Base-by-base conservation (phyloP, 2,888 invertebrate species). In the Pandemis corylana region DNA sequence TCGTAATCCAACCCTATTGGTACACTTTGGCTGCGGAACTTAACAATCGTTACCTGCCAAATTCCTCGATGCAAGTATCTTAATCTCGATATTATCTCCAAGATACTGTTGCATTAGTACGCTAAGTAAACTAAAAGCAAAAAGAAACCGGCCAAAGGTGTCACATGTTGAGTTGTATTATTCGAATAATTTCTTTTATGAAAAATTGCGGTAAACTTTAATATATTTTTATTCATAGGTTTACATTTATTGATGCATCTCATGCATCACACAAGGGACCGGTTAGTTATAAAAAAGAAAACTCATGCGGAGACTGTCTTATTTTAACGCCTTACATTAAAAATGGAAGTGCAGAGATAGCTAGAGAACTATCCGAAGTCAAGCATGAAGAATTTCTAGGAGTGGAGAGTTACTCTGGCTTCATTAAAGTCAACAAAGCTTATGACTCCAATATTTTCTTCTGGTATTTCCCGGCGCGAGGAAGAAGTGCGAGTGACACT, bases 361-460 rank as follows among this genome's bases (percentile, higher is more conserved):
- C 88, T 7, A 82, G 81, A 70, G 69, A 75, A 1, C 51, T 82
- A 5, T 80, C 87, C 7, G 73, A 78, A 80, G 86, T 88, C 0
- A 76, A 83, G 4, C 74, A 85, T 80, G 63, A 85, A 59, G 59
- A 59, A 77, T 83, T 82, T 46, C 61, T 75, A 0, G 84, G 82
- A 0, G 79, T 92, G 0, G 78, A 86, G 74, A 95, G 95, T 75
- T 87, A 93, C 80, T 82, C 95, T 15, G 93, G 90, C 0, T 93
- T 89, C 77, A 81, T 93, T 36, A 97, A 97, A 0, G 97, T 97
- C 7, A 96, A 97, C 80, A 95, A 96, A 82, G 83, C 94, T 28
- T 95, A 93, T 81, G 94, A 96, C 81, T 96, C 96, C 0, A 97
- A 97, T 84, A 86, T 96, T 82, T 97, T 97, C 90, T 97, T 97